Conservation (phyloP, 2,797 vertebrate species). For the Premnoplex brunnescens region DNA sequence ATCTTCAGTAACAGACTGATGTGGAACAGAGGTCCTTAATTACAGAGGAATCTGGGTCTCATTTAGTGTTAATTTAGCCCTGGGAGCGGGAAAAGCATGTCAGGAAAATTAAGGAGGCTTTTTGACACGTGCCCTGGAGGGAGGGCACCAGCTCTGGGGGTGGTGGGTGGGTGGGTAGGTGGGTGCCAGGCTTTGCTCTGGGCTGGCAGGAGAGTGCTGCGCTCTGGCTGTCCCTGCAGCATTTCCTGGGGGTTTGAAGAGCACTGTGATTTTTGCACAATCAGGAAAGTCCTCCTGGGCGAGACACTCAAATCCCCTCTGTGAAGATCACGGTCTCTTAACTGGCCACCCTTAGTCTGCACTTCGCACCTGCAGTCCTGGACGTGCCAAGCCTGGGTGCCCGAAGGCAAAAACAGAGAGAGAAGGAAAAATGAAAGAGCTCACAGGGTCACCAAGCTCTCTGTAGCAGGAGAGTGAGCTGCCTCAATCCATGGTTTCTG, state of each 20-base stretch:
- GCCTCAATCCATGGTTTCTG: neutral
- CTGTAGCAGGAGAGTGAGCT: neutral
- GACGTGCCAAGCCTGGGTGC: neutral
- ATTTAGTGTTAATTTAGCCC: neutral
- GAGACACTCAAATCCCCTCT: neutral
- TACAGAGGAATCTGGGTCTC: neutral
- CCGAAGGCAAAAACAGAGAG: neutral
- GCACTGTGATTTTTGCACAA: fast-evolving
- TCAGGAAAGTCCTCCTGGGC: neutral
- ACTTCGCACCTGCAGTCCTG: neutral
- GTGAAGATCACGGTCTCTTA: neutral
- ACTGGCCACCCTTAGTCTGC: neutral
- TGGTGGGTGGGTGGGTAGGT: neutral
- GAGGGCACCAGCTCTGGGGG: neutral
- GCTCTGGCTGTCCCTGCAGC: neutral
- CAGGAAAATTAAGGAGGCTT: constrained; percentile 19
- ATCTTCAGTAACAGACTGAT: neutral
- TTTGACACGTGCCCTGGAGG: neutral
- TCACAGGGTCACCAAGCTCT: neutral
- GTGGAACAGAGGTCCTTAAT: neutral
- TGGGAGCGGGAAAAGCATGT: neutral
- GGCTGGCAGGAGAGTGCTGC: neutral
- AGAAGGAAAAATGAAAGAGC: too few species aligned
- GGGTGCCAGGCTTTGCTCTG: fast-evolving
- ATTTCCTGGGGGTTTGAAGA: neutral